A percentile compares a stretch with the other conserved stretches of the same genome.
Conservation (phyloP, 2,797 vertebrate species). For the Propithecus deckenii region DNA sequence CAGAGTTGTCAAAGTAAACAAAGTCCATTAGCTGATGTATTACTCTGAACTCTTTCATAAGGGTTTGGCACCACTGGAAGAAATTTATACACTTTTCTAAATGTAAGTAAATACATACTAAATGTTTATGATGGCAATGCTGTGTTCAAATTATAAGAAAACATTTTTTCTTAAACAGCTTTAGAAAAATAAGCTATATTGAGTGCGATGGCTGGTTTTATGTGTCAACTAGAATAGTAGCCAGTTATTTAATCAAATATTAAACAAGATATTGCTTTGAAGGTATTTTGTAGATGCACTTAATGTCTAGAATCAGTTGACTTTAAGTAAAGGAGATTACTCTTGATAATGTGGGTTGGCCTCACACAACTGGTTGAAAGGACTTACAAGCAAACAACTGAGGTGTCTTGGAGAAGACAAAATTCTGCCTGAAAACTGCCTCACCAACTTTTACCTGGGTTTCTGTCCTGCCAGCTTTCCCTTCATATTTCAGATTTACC, state of each 20-base stretch:
- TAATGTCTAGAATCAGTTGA: background rate
- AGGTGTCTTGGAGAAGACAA: background rate
- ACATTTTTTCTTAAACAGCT: background rate
- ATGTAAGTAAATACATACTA: background rate
- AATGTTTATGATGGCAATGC: background rate
- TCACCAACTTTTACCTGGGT: background rate
- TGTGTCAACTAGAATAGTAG: background rate
- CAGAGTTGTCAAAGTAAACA: constrained; percentile 39
- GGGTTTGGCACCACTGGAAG: background rate
- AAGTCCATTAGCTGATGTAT: background rate
- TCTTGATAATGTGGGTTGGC: background rate
- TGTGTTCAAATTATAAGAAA: background rate
- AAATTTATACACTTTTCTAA: constrained; percentile 4
- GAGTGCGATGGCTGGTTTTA: background rate
- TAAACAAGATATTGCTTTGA: background rate
- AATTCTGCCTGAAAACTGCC: background rate
- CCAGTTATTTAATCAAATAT: background rate
- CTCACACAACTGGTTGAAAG: background rate
- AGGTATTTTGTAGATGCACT: background rate
- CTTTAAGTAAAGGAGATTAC: background rate
- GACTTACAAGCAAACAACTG: background rate
- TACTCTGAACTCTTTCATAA: constrained; percentile 32
- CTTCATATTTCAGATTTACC: background rate
- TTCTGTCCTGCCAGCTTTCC: background rate
- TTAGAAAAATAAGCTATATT: background rate